Conservation (phyloP, 2,888 invertebrate genomes). For the Thecophora atra region DNA sequence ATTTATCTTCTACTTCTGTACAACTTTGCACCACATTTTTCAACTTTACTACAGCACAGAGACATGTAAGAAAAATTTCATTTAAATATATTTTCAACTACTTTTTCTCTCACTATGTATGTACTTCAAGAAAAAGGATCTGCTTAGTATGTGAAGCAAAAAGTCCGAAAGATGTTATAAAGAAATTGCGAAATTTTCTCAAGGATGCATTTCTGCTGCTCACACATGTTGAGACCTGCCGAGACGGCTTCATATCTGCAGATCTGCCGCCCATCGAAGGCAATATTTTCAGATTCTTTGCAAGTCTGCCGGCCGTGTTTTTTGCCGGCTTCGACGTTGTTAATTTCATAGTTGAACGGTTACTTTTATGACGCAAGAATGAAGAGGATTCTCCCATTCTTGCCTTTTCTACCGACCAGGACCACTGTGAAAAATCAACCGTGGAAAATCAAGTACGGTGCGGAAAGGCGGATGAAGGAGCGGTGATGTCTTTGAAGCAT, state of each 20-base stretch:
- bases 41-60: constrained; percentile 11
- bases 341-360: constrained; percentile 62
- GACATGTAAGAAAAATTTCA: constrained; percentile 25
- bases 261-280: not conserved
- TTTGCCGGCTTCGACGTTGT: constrained; percentile 50
- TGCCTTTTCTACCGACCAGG: not conserved
- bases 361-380: constrained; percentile 46
- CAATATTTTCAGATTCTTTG: constrained; percentile 8
- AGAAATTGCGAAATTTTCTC: constrained; percentile 17
- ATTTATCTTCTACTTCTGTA: not conserved
- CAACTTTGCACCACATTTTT: constrained; percentile 9
- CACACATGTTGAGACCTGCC: constrained; percentile 17
- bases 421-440: too few relatives aligned
- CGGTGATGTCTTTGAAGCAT: constrained; percentile 21
- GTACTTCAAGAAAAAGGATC: not conserved
- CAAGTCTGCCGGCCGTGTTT: not conserved
- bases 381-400: not conserved
- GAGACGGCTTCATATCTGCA: constrained; percentile 21
- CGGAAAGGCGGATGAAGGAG: not conserved
- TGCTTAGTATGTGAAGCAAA: not conserved
- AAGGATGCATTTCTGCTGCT: constrained; percentile 6
- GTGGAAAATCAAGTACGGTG: not conserved
- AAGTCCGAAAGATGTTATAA: not conserved
- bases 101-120: constrained; percentile 3
- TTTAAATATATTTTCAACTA: constrained; percentile 4